Base-by-base conservation (phyloP, 2,113 vertebrate genomes). In the Picathartes gymnocephalus region DNA sequence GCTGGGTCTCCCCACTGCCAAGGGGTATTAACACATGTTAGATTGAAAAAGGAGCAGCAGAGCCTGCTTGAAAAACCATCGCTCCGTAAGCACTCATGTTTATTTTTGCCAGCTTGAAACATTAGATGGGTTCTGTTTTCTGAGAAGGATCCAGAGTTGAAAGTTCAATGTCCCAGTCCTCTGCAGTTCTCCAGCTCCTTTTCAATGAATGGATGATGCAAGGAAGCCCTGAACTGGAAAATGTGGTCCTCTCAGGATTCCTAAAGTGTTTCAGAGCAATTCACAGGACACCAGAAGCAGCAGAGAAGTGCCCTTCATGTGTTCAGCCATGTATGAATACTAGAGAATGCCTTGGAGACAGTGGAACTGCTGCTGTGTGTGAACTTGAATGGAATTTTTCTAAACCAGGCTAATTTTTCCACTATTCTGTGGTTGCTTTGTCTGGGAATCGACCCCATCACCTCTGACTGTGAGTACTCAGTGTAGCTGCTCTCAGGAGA, bases 71-170 rank as follows among this genome's bases (percentile, higher is more conserved):
- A 31, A 62, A 77, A 73, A 66, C n/a, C 1, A 2, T 50, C 79
- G 61, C 40, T 66, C 58, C 1, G 0, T 39, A 77, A 74, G 71
- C 58, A 73, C 61, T 66, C 21, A 0, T 51, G 51, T 60, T 83
- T 92, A 62, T 88, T 95, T 93, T 88, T 93, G 65, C 68, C 92
- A 83, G 15, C 80, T 70, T 47, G 60, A 88, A 95, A 86, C n/a
- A 10, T 54, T 7, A 86, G 80, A 66, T 31, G 30, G 27, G 9
- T 13, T 33, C 3, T 30, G 54, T 71, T 84, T 86, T 31, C 72
- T 88, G 88, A 78, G 51, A 9, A 42, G 42, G 25, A 66, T 9
- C 64, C 16, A 2, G 47, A 66, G 64, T 13, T 6, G 47, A 15
- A 42, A 71, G 62, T 15, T 9, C 37, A 56, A 40, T 37, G 54